Percentiles rank a stretch among this genome's conserved stretches.
Conservation (phyloP, 2,113 vertebrate genomes). For the Illadopsis cleaveri region DNA sequence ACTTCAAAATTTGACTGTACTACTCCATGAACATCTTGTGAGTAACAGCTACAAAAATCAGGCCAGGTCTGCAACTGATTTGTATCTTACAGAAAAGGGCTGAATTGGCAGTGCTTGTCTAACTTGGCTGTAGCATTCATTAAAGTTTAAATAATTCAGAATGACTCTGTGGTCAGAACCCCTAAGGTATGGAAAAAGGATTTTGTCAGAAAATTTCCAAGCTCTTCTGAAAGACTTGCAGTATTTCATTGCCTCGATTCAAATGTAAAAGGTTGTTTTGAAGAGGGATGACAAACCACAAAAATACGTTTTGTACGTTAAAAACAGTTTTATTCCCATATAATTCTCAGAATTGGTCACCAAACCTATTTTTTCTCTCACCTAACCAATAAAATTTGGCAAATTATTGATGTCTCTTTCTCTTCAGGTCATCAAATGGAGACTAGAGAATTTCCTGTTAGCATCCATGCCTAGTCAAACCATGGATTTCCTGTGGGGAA, state of each 20-base stretch:
- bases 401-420: background rate
- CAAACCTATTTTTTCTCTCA: background rate
- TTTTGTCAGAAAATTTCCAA: background rate
- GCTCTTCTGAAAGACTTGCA: background rate
- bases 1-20: background rate
- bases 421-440: background rate
- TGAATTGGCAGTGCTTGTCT: background rate
- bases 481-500: background rate
- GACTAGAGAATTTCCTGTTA: background rate
- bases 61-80: background rate
- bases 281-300: background rate
- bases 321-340: background rate
- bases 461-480: background rate
- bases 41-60: background rate
- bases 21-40: rapidly evolving
- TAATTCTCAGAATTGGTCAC: background rate
- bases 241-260: background rate
- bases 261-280: background rate
- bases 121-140: background rate
- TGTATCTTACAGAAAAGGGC: background rate
- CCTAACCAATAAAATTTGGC: background rate
- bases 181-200: background rate
- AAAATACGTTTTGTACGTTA: background rate
- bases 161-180: background rate
- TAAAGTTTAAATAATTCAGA: background rate